Evolutionary conservation across 2,797 vertebrate genomes (phyloP).

Genomic region (Numenius phaeopus): DNA sequence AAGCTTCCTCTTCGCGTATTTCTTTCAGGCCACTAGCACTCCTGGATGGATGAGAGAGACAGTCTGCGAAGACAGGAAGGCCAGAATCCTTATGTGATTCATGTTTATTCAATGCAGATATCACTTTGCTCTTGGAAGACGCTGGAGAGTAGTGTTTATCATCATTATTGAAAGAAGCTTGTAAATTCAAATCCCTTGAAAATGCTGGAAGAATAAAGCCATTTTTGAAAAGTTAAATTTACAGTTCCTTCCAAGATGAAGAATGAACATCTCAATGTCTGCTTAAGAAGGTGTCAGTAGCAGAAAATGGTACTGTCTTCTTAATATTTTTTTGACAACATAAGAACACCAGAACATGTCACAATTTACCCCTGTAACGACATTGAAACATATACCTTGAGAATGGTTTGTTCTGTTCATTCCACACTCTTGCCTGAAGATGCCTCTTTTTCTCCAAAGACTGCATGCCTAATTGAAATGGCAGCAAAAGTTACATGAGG

Average conservation of each 20-base stretch:
- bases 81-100: background rate
- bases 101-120: background rate
- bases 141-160: background rate
- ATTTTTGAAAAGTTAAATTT: background rate
- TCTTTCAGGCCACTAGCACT: background rate
- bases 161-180: background rate
- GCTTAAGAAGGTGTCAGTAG: background rate
- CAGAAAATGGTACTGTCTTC: background rate
- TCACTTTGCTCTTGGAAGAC: background rate
- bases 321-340: background rate
- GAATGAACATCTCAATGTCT: background rate
- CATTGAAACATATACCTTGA: background rate
- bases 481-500: background rate
- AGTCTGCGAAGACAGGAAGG: background rate
- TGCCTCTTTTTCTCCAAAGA: background rate
- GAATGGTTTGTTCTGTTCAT: background rate
- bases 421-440: background rate
- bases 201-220: background rate
- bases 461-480: background rate
- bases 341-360: background rate
- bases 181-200: background rate
- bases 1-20: background rate
- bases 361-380: background rate
- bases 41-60: background rate
- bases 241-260: background rate